Evolutionary conservation across 2,797 vertebrate species (phyloP).

Genomic region (Phoebastria nigripes): DNA sequence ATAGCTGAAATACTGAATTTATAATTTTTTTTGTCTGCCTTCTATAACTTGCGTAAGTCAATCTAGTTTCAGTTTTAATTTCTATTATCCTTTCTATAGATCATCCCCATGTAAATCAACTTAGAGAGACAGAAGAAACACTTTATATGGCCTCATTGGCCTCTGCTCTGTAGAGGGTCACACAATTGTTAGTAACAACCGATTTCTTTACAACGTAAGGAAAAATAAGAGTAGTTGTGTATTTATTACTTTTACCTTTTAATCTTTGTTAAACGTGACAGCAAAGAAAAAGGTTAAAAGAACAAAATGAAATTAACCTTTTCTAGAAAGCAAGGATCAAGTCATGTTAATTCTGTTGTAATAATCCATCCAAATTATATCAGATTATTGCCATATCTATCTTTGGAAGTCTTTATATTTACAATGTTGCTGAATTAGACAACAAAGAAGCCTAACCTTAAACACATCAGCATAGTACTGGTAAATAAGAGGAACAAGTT

Average conservation of each 20-base stretch:
- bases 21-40: neutral
- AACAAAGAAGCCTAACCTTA: neutral
- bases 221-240: constrained; percentile 1
- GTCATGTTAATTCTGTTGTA: constrained; percentile 31
- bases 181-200: neutral
- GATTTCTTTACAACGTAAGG: neutral
- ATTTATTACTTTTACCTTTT: constrained; percentile 53
- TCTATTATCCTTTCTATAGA: neutral
- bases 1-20: neutral
- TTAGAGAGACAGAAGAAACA: neutral
- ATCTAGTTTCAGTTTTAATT: neutral
- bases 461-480: neutral
- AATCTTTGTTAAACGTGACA: constrained; percentile 57
- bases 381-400: constrained; percentile 31
- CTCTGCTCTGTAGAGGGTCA: neutral
- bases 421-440: constrained; percentile 27
- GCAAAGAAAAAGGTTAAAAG: constrained; percentile 66
- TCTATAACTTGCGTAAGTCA: neutral
- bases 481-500: neutral
- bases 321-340: constrained; percentile 60
- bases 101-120: neutral
- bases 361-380: constrained; percentile 69
- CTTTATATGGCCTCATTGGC: neutral
- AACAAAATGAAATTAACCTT: constrained; percentile 73
- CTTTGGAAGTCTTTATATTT: constrained; percentile 46